These are phyloP conservation scores for Amazonetta brasiliensis DNA, from an alignment of 2,797 vertebrate species.

Conservation along the genomic window DNA sequence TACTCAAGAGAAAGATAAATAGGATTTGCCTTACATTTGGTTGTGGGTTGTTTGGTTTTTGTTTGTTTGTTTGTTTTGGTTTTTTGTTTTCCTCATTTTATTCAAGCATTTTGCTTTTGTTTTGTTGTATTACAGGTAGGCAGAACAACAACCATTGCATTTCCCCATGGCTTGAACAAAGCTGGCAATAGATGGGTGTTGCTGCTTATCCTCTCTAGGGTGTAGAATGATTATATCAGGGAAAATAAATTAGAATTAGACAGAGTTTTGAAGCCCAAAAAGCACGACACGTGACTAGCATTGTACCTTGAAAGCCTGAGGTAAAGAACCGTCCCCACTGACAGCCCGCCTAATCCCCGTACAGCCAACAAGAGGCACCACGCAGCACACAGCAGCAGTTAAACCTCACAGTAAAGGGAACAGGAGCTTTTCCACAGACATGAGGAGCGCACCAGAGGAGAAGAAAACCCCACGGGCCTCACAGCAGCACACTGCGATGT, in stretches of 20 bases:
- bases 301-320: neutral
- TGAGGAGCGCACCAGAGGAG: neutral
- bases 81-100: neutral
- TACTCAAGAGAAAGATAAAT: neutral
- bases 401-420: neutral
- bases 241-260: constrained; percentile 57
- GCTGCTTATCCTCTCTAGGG: neutral
- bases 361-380: neutral
- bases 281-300: neutral
- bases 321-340: neutral
- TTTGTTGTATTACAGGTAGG: neutral
- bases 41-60: neutral
- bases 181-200: neutral
- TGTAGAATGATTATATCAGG: constrained; percentile 10
- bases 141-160: neutral
- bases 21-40: neutral
- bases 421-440: neutral
- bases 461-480: neutral
- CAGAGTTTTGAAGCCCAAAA: constrained; percentile 22
- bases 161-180: neutral
- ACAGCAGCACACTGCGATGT: neutral
- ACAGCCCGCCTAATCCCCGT: rapidly evolving
- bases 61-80: neutral
- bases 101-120: neutral
- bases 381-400: neutral